These are phyloP conservation scores for Jacana jacana DNA, from an alignment of 2,113 vertebrate genomes.

Conservation along the genomic window DNA sequence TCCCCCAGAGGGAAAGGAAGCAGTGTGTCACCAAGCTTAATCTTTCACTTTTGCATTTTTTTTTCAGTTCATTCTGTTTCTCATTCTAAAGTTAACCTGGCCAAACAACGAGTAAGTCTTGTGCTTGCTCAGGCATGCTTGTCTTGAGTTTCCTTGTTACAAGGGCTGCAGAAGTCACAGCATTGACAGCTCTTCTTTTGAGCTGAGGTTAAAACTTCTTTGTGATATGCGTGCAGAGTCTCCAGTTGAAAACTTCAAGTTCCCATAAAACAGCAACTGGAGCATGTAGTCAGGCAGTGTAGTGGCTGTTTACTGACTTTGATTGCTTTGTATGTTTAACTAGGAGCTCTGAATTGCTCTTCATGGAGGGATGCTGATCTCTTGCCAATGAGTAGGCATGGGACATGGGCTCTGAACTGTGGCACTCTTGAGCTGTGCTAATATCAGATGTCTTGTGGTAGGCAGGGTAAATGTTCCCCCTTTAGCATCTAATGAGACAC, in stretches of 20 bases:
- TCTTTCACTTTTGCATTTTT: not conserved
- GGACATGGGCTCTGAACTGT: not conserved
- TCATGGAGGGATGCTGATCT: not conserved
- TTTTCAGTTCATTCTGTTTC: not conserved
- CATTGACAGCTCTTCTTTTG: not conserved
- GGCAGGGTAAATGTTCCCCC: not conserved
- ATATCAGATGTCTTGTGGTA: not conserved
- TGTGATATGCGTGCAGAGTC: fast-evolving
- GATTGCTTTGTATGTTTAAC: not conserved
- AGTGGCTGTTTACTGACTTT: not conserved
- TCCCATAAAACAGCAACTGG: not conserved
- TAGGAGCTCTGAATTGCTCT: not conserved
- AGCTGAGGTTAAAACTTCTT: not conserved
- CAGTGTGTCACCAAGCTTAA: not conserved
- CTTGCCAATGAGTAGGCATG: not conserved
- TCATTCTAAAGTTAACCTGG: not conserved
- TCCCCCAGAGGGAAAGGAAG: not conserved
- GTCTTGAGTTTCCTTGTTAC: not conserved
- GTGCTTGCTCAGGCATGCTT: not conserved
- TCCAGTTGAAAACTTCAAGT: not conserved
- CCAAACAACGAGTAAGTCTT: not conserved
- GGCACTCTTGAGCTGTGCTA: not conserved
- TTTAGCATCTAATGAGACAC: not conserved
- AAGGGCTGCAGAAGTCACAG: not conserved
- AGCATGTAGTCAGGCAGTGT: not conserved